phyloP scores from a whole-genome alignment of 1,140 invertebrate genomes.

The Micrasema minimum region DNA sequence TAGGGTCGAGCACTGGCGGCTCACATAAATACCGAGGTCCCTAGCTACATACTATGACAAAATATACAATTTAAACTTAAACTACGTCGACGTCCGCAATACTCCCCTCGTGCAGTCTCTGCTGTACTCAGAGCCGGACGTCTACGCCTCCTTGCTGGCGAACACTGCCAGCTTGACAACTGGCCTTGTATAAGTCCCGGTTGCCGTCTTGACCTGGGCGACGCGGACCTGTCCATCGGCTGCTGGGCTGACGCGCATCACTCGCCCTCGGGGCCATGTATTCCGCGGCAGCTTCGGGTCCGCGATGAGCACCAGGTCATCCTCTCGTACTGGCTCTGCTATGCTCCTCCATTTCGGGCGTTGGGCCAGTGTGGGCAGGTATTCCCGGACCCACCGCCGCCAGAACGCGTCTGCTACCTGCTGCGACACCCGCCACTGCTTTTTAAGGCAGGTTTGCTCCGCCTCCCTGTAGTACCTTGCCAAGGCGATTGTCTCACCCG shows the following conservation, averaged over 20 bases:
- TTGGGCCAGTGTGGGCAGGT: constrained; percentile 45
- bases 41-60: too few species aligned
- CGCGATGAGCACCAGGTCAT: constrained; percentile 29
- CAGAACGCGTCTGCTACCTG: constrained; percentile 54
- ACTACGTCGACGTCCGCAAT: background rate
- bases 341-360: constrained; percentile 36
- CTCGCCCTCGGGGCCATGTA: constrained; percentile 37
- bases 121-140: too few species aligned
- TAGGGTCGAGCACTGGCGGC: too few species aligned
- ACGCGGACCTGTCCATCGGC: background rate
- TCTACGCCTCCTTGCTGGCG: background rate
- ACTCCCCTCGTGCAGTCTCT: too few species aligned
- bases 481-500: constrained; percentile 51
- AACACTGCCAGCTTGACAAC: background rate
- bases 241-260: constrained; percentile 18
- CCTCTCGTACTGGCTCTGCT: background rate
- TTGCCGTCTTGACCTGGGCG: constrained; percentile 15
- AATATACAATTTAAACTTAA: too few species aligned
- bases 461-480: background rate
- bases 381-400: constrained; percentile 53
- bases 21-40: too few species aligned
- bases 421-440: constrained; percentile 40
- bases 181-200: constrained; percentile 5
- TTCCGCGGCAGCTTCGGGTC: constrained; percentile 39
- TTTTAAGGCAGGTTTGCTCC: background rate